phyloP scores from a whole-genome alignment of 2,113 vertebrate species.

The Micromys minutus region DNA sequence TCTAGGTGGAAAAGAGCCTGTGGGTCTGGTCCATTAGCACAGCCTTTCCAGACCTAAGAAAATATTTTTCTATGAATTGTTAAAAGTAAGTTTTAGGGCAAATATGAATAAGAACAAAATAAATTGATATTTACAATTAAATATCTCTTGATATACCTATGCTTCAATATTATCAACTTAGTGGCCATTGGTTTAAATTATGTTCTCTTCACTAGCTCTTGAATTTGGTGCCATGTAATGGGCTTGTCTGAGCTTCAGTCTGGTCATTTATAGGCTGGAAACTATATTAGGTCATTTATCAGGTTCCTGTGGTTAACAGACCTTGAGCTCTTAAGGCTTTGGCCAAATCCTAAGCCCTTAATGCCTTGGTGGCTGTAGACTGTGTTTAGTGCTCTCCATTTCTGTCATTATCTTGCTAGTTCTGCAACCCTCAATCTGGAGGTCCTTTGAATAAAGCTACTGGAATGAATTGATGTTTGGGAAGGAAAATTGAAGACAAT shows the following conservation, averaged over 20 bases:
- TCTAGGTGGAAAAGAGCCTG: too few species aligned
- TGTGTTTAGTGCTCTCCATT: background rate
- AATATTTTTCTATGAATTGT: background rate
- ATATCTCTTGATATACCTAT: background rate
- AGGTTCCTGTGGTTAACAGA: background rate
- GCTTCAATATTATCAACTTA: background rate
- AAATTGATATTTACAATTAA: constrained; percentile 10
- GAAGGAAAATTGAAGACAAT: background rate
- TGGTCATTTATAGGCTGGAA: background rate
- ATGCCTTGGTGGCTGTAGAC: background rate
- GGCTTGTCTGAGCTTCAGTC: background rate
- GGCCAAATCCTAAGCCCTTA: background rate
- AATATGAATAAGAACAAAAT: background rate
- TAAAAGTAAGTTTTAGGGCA: background rate
- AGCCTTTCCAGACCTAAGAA: too few species aligned
- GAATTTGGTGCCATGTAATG: background rate
- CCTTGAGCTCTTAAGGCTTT: background rate
- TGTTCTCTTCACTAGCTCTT: background rate
- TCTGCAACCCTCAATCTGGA: background rate
- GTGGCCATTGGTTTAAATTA: background rate
- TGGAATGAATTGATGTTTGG: background rate
- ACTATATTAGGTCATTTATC: background rate
- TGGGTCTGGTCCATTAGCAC: too few species aligned
- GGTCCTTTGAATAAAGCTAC: background rate
- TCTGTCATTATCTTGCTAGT: background rate